Conservation (phyloP, 1,140 invertebrate species). For the Aleiodes sp. region DNA sequence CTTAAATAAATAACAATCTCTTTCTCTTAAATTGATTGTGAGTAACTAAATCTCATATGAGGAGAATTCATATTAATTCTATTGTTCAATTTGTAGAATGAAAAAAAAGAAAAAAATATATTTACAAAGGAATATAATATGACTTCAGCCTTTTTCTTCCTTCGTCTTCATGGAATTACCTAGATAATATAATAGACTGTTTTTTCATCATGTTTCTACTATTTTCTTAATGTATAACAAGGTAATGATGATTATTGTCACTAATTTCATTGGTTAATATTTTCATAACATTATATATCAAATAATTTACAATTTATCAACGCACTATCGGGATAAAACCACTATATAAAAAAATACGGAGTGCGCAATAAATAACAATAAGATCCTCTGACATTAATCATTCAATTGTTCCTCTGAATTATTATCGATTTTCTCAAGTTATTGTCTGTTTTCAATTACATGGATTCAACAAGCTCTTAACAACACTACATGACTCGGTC, state of each 20-base stretch:
- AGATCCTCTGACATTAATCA: neutral
- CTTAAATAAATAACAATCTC: too few species aligned
- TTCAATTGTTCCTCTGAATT: neutral
- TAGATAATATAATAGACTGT: too few species aligned
- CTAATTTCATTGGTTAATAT: neutral
- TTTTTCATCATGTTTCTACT: too few species aligned
- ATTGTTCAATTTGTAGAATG: too few species aligned
- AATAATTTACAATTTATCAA: slow-evolving; percentile 6
- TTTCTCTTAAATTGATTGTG: too few species aligned
- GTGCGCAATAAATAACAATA: slow-evolving; percentile 10
- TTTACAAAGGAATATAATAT: too few species aligned
- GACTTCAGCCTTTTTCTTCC: too few species aligned
- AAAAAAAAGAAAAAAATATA: too few species aligned
- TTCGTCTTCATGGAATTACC: too few species aligned
- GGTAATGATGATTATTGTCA: slow-evolving; percentile 6
- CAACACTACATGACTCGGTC: neutral
- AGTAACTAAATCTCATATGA: too few species aligned
- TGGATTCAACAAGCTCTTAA: neutral
- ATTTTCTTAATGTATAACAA: neutral
- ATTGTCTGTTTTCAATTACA: neutral
- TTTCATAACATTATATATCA: neutral
- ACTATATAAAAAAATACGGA: slow-evolving; percentile 5
- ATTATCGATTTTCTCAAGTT: neutral
- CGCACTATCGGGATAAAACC: neutral
- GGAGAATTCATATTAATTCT: too few species aligned